A percentile compares a stretch with the other conserved stretches of the same genome.
Evolutionary conservation across 2,113 vertebrate genomes (phyloP).

Genomic region (Hippolais icterina): DNA sequence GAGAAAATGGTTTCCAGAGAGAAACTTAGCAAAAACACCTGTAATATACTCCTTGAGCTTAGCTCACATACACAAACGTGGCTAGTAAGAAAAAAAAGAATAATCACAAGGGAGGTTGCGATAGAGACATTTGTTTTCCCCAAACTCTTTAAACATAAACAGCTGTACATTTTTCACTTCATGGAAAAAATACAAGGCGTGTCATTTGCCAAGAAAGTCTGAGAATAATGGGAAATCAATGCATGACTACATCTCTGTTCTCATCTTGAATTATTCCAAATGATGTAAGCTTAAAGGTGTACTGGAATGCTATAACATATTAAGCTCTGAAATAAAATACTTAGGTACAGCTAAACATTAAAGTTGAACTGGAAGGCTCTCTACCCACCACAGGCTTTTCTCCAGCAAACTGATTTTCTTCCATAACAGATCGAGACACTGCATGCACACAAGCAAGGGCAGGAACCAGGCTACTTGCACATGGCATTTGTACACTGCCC

Average conservation of each 20-base stretch:
- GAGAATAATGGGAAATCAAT: slow-evolving; percentile 46
- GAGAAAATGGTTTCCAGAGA: neutral
- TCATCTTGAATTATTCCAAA: slow-evolving; percentile 25
- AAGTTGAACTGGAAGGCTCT: neutral
- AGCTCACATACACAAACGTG: neutral
- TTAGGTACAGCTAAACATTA: neutral
- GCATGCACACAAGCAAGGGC: rapidly evolving
- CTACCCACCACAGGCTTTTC: neutral
- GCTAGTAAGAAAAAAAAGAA: neutral
- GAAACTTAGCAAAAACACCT: neutral
- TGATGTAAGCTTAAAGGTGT: neutral
- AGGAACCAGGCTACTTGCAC: neutral
- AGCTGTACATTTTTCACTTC: slow-evolving; percentile 10
- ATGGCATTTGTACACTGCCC: rapidly evolving
- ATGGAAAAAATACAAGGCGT: neutral
- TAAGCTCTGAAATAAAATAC: neutral
- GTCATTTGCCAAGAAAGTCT: neutral
- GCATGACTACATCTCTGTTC: slow-evolving; percentile 15
- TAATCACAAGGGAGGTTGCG: neutral
- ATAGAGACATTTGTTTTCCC: neutral
- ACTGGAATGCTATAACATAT: neutral
- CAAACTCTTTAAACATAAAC: neutral
- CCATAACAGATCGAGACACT: rapidly evolving
- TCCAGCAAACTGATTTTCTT: neutral
- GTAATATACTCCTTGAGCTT: neutral